These are phyloP conservation scores for Battus philenor DNA, from an alignment of 1,140 invertebrate species.

Conservation along the genomic window DNA sequence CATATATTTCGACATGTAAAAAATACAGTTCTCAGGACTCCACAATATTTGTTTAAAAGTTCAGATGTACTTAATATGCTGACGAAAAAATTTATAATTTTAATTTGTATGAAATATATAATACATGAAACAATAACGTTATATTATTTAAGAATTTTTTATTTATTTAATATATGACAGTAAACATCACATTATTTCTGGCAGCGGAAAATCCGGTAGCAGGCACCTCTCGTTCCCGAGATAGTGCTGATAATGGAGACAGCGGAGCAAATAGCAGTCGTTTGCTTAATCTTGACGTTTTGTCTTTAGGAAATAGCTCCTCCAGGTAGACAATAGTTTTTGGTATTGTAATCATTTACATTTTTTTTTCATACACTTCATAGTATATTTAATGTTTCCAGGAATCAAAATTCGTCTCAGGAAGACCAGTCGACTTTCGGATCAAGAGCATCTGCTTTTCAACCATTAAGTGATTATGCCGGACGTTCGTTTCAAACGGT, in stretches of 20 bases:
- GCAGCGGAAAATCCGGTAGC: constrained; percentile 30
- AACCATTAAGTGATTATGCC: constrained; percentile 41
- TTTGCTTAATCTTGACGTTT: constrained; percentile 51
- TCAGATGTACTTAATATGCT: too few relatives aligned
- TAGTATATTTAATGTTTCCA: constrained; percentile 21
- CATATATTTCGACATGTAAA: too few relatives aligned
- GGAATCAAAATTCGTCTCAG: constrained; percentile 30
- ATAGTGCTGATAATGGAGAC: constrained; percentile 35
- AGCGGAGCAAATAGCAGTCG: constrained; percentile 40
- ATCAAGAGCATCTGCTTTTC: constrained; percentile 60
- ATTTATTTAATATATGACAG: too few relatives aligned
- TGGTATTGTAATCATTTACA: not conserved
- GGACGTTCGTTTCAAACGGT: constrained; percentile 40
- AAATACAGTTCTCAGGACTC: too few relatives aligned
- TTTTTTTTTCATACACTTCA: not conserved
- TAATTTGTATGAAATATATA: too few relatives aligned
- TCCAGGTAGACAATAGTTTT: constrained; percentile 27
- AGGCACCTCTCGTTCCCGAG: constrained; percentile 36
- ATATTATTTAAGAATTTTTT: not conserved
- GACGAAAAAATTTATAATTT: too few relatives aligned
- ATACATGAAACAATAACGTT: not conserved
- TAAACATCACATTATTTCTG: not conserved
- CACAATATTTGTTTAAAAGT: too few relatives aligned
- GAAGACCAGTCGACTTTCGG: constrained; percentile 43
- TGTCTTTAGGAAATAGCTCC: constrained; percentile 46